Percentiles rank a stretch among this genome's conserved stretches.
phyloP scores from a whole-genome alignment of 2,888 invertebrate genomes.

The Platycheirus albimanus region DNA sequence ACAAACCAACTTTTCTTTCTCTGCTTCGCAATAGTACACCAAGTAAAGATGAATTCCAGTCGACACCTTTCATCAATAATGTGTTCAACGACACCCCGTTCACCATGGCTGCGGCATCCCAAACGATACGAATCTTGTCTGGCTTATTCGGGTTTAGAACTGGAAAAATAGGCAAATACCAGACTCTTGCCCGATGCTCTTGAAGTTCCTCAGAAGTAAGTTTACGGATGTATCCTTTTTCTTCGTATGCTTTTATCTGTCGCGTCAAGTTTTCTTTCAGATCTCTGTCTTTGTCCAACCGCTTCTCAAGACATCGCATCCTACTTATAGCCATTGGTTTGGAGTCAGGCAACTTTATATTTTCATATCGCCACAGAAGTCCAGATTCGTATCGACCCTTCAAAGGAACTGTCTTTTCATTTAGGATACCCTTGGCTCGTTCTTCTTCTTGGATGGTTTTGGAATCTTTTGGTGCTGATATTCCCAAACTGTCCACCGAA shows the following conservation, averaged over 20 bases:
- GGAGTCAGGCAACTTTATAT: conserved; percentile 41
- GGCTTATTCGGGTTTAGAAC: conserved; percentile 41
- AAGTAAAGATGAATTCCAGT: too few species aligned
- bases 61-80: too few species aligned
- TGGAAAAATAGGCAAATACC: conserved; percentile 49
- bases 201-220: conserved; percentile 19
- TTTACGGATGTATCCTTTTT: conserved; percentile 32
- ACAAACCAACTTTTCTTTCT: too few species aligned
- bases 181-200: conserved; percentile 11
- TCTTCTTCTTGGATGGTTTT: too few species aligned
- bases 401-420: too few species aligned
- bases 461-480: background rate
- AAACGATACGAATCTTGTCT: conserved; percentile 23
- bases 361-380: too few species aligned
- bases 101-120: too few species aligned
- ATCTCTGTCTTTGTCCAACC: conserved; percentile 16
- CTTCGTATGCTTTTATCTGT: conserved; percentile 38
- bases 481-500: background rate
- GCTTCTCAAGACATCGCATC: conserved; percentile 39
- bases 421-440: too few species aligned
- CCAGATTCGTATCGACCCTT: too few species aligned
- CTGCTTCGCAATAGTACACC: too few species aligned
- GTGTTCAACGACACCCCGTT: too few species aligned
- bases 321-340: conserved; percentile 37
- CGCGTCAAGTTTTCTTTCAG: conserved; percentile 26